Conservation (phyloP, 2,113 vertebrate genomes). For the Hyaena hyaena region DNA sequence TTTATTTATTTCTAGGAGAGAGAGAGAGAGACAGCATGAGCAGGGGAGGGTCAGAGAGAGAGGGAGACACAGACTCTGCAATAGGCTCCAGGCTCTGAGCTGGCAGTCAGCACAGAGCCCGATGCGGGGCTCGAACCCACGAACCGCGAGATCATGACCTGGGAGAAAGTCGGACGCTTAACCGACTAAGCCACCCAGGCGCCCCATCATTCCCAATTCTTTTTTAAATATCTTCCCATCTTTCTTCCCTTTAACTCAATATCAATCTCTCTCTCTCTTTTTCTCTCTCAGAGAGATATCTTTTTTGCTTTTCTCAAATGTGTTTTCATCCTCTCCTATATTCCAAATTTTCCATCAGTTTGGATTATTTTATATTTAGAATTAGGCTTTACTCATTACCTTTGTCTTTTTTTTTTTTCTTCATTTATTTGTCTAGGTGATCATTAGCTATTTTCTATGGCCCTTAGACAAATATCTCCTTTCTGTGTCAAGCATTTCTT, state of each 20-base stretch:
- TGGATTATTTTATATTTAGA: background rate
- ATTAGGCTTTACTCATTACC: background rate
- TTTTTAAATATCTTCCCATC: background rate
- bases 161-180: no score
- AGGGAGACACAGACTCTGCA: no score
- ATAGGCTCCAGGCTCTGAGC: no score
- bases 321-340: rapidly evolving
- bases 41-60: no score
- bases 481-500: background rate
- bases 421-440: background rate
- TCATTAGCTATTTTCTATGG: background rate
- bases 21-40: no score
- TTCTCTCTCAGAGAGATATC: no score
- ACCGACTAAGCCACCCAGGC: no score
- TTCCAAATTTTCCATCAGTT: background rate
- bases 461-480: background rate
- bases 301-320: background rate
- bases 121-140: no score
- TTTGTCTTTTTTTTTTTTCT: background rate
- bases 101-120: no score
- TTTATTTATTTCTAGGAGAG: no score
- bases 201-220: no score
- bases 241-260: background rate
- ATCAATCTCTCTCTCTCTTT: background rate
- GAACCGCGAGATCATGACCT: no score